A percentile compares a stretch with the other conserved stretches of the same genome.
phyloP scores from a whole-genome alignment of 2,113 vertebrate genomes.

The Protobothrops flavoviridis region DNA sequence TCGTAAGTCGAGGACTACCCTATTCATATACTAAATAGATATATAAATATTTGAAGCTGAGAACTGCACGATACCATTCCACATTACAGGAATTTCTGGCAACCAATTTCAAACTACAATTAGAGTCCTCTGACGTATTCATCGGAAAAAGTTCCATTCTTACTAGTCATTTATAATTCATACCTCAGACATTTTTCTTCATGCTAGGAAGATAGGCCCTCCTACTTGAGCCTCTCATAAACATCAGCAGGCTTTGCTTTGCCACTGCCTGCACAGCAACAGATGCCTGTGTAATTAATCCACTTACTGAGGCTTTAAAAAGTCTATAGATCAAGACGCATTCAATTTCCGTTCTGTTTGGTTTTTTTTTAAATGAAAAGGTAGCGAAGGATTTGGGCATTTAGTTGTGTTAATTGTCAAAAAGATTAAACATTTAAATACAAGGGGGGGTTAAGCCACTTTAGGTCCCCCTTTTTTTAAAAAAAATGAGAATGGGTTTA shows the following conservation, averaged over 20 bases:
- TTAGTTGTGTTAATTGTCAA: accelerated
- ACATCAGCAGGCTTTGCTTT: not conserved
- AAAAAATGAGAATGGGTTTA: not conserved
- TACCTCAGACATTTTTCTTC: too few relatives aligned
- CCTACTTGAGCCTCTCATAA: not conserved
- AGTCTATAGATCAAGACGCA: not conserved
- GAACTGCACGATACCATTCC: not conserved
- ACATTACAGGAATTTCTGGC: not conserved
- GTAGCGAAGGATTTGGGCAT: not conserved
- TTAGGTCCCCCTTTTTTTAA: not conserved
- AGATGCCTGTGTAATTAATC: not conserved
- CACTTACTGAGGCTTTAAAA: not conserved
- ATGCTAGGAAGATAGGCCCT: not conserved
- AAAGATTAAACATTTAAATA: not conserved
- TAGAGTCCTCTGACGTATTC: not conserved
- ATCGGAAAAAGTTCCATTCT: not conserved
- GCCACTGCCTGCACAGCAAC: not conserved
- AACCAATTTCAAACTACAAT: not conserved
- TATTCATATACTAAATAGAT: not conserved
- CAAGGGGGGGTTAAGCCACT: not conserved
- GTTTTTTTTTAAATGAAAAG: not conserved
- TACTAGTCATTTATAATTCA: not conserved
- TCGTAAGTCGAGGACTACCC: not conserved
- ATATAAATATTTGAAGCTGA: not conserved
- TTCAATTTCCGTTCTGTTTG: not conserved